A percentile compares a stretch with the other conserved stretches of the same genome.
These are phyloP conservation scores for Lysandra bellargus DNA, from an alignment of 2,888 invertebrate species.

Conservation along the genomic window DNA sequence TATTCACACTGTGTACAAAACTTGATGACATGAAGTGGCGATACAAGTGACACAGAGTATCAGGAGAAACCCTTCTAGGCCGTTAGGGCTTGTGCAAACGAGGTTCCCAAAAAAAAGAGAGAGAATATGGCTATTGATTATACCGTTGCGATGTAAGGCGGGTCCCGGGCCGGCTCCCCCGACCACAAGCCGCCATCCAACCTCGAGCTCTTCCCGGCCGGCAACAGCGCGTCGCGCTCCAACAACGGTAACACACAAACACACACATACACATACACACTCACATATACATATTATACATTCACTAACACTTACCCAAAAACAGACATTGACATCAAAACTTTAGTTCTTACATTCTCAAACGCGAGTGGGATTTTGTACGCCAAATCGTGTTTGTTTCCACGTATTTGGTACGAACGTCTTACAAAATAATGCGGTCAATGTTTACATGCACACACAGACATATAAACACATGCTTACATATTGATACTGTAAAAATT, in stretches of 20 bases:
- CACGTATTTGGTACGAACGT: not conserved
- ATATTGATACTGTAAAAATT: no score
- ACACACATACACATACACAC: constrained; percentile 35
- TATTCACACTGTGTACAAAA: not conserved
- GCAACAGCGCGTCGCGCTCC: constrained; percentile 84
- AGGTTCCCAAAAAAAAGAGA: not conserved
- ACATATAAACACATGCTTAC: no score
- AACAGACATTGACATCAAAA: not conserved
- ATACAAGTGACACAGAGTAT: not conserved
- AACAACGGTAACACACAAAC: constrained; percentile 86
- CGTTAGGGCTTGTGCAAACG: not conserved
- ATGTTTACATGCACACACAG: no score
- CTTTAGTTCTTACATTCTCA: no score
- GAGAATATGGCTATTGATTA: constrained; percentile 58
- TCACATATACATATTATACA: not conserved
- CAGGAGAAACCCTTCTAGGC: not conserved
- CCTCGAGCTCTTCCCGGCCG: constrained; percentile 85
- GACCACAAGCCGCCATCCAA: constrained; percentile 86
- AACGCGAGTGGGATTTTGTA: not conserved
- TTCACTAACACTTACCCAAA: not conserved
- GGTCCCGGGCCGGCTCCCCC: constrained; percentile 81
- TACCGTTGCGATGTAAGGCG: constrained; percentile 63
- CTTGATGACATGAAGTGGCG: not conserved
- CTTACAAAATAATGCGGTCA: not conserved
- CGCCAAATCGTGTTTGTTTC: not conserved